A percentile compares a stretch with the other conserved stretches of the same genome.
phyloP scores from a whole-genome alignment of 2,797 vertebrate genomes.

The Gallirallus australis region DNA sequence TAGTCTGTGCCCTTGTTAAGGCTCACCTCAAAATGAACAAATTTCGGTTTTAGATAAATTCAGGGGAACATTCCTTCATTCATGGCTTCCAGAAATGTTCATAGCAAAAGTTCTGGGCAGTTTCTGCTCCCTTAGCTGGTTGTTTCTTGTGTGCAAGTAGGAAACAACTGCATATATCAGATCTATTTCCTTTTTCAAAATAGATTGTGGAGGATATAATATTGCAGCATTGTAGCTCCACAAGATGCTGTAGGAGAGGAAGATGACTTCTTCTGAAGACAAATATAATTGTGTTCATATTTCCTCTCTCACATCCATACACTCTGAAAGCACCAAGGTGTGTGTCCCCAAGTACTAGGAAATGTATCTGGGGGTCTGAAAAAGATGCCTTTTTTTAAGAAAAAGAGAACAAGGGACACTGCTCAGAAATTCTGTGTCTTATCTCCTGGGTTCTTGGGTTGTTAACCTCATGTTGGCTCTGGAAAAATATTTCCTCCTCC shows the following conservation, averaged over 20 bases:
- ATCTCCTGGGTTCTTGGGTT: not conserved
- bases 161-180: not conserved
- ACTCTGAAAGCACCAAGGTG: not conserved
- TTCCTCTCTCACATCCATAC: not conserved
- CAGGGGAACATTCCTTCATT: not conserved
- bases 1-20: not conserved
- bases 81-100: not conserved
- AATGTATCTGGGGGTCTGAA: not conserved
- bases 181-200: not conserved
- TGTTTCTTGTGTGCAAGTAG: not conserved
- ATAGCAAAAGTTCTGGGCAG: not conserved
- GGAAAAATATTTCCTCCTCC: not conserved
- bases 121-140: not conserved
- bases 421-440: not conserved
- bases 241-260: not conserved
- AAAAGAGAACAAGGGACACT: not conserved
- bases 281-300: not conserved
- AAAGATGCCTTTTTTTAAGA: not conserved
- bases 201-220: too few species aligned
- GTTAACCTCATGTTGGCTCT: not conserved
- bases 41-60: slow-evolving; percentile 51
- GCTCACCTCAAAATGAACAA: not conserved
- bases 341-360: not conserved
- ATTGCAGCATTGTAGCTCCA: not conserved
- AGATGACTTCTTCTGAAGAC: not conserved